Conservation (phyloP, 1,140 invertebrate species). For the Penaeus japonicus region DNA sequence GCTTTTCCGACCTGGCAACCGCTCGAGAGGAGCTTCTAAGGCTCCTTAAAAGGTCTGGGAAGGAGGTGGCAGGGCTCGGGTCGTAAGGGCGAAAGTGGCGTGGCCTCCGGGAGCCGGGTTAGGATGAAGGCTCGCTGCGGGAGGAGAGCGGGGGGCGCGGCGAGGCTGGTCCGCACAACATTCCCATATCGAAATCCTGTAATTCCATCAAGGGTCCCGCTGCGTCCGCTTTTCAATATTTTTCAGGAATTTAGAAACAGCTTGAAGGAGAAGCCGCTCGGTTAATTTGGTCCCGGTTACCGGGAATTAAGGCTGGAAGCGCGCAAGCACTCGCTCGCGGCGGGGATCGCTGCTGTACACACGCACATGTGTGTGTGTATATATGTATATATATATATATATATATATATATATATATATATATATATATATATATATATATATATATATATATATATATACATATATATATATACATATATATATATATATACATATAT, state of each 20-base stretch:
- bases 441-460: not conserved
- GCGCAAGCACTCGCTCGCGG: not conserved
- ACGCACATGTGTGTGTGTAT: not conserved
- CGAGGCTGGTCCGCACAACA: conserved; percentile 38
- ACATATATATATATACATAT: not conserved
- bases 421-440: not conserved
- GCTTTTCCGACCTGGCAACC: too few species aligned
- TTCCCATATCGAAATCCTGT: conserved; percentile 51
- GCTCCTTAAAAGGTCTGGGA: not conserved
- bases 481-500: not conserved
- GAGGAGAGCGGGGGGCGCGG: not conserved
- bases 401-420: not conserved
- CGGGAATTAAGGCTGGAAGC: conserved; percentile 13
- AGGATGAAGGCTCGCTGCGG: not conserved
- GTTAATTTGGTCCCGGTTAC: conserved; percentile 48
- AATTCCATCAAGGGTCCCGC: conserved; percentile 50
- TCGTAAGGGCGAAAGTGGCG: not conserved
- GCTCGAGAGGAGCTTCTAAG: too few species aligned
- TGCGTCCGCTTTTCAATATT: conserved; percentile 50
- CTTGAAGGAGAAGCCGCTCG: conserved; percentile 30
- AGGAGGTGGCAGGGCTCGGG: not conserved
- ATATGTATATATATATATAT: not conserved
- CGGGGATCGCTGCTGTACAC: not conserved
- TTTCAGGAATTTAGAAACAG: conserved; percentile 53
- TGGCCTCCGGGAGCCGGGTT: not conserved